Evolutionary conservation across 2,113 vertebrate species (phyloP).

Genomic region (Arothron firmamentum): DNA sequence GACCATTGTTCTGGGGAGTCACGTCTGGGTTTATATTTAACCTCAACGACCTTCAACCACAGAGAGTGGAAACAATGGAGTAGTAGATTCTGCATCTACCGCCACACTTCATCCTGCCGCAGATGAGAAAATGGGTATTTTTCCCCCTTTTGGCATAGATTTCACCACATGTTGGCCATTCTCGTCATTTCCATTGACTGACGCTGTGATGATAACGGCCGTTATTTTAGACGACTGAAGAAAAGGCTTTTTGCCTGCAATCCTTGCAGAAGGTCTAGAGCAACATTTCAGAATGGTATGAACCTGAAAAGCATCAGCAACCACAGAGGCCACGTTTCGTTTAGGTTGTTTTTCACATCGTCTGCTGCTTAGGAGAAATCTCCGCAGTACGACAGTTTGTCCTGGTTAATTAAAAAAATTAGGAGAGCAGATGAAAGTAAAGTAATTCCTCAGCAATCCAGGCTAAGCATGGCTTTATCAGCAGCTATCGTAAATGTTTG

Average conservation of each 20-base stretch:
- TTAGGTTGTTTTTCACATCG: no score
- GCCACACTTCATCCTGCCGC: no score
- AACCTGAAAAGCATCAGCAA: no score
- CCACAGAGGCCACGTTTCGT: no score
- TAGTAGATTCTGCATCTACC: no score
- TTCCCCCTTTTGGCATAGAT: neutral
- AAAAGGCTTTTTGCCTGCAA: neutral
- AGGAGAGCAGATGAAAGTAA: conserved; percentile 7
- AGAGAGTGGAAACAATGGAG: no score
- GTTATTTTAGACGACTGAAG: neutral
- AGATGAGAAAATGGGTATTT: neutral
- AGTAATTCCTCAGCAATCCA: conserved; percentile 31
- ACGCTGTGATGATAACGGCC: neutral
- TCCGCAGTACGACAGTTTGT: conserved; percentile 22
- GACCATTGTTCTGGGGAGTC: no score
- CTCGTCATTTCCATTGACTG: neutral
- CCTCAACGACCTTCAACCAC: no score
- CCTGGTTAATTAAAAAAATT: conserved; percentile 29
- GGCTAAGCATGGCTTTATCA: conserved; percentile 27
- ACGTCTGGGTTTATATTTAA: no score
- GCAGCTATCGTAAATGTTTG: conserved; percentile 24
- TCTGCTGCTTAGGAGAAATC: neutral
- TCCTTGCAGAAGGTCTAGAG: conserved; percentile 8
- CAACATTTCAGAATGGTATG: no score
- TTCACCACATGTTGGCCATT: neutral